Base-by-base conservation (phyloP, 2,113 vertebrate species). In the Todiramphus saurophagus region DNA sequence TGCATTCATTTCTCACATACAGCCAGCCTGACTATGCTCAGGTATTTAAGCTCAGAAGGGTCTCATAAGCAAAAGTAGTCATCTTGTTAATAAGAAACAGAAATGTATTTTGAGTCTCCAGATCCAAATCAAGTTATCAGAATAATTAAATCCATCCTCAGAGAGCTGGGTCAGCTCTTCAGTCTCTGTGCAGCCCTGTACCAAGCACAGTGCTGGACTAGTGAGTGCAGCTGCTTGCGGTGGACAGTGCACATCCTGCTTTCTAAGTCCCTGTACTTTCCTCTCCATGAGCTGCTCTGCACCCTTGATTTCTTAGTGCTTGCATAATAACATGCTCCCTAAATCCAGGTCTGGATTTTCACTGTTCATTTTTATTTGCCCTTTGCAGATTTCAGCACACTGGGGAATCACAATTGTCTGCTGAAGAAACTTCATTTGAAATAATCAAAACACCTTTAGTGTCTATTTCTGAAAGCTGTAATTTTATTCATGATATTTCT, bases 371-470 rank as follows among this genome's bases (percentile, higher is more conserved):
- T 77, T 74, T 46, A 31, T 78, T 83, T 90, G 24, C n/a, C 39
- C 16, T 81, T 88, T 72, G 18, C 56, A 50, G 35, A 89, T 93
- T 84, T 50, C 53, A 35, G 17, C 62, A 41, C 23, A 7, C 24
- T 25, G 13, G 12, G 43, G 56, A 89, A 81, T 60, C n/a, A 74
- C 55, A 63, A 83, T 43, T 44, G 18, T 43, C 83, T 75, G 64
- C 68, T 62, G 23, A 83, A 75, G 70, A 87, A 89, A 78, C 19
- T 76, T 91, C 55, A 70, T 90, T 94, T 81, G 50, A 84, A 93
- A 68, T 69, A 79, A 92, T 58, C 31, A 64, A 53, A 81, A 66
- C 24, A 62, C 21, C 3, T 84, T 83, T 37, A 59, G 55, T 66
- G 33, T 59, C 81, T 89, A 1, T 82, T 94, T 95, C 55, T 76